Base-by-base conservation (phyloP, 2,888 invertebrate genomes). In the Ophion ellenae region DNA sequence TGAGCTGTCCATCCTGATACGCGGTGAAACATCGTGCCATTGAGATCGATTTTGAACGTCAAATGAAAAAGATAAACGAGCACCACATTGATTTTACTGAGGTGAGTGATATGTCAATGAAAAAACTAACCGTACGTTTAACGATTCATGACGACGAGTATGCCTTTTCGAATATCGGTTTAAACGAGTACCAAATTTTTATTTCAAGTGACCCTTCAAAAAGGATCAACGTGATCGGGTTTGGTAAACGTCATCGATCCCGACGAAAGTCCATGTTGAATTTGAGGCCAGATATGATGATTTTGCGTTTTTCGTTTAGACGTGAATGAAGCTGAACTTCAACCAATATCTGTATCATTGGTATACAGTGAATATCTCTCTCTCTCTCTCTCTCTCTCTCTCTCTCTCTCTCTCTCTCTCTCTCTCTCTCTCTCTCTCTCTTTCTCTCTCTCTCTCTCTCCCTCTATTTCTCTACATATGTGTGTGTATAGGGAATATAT, bases 11-110 rank as follows among this genome's bases (percentile, higher is more conserved):
- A 74, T 36, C 36, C n/a, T n/a, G 59, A 40, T 74, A 45, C 32
- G 11, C 63, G 24, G 14, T 20, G 64, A 47, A 75, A 63, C 63
- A 63, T 75, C 64, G 40, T 40, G 40, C 75, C 63, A 20, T 63
- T 20, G 17, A 75, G 17, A 40, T 11, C 17, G 61, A 74, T 61
- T 24, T 24, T 63, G 36, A 67, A 67, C 14, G 11, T 14, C 17
- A 17, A 75, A 63, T 75, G 28, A 45, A 36, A 75, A 75, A 63
- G 63, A 45, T 32, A 64, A 64, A 63, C 40, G 28, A 75, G 45
- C 24, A 40, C 24, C 17, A 63, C 36, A 61, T 40, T 40, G 36
- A 63, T 64, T 28, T n/a, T 45, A 10, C 32, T 53, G 10, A 17
- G 9, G 24, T 63, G 63, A 75, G 74, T 36, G 73, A 73, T 57